A percentile compares a stretch with the other conserved stretches of the same genome.
phyloP scores from a whole-genome alignment of 2,888 invertebrate species.

The Erynnis tages region DNA sequence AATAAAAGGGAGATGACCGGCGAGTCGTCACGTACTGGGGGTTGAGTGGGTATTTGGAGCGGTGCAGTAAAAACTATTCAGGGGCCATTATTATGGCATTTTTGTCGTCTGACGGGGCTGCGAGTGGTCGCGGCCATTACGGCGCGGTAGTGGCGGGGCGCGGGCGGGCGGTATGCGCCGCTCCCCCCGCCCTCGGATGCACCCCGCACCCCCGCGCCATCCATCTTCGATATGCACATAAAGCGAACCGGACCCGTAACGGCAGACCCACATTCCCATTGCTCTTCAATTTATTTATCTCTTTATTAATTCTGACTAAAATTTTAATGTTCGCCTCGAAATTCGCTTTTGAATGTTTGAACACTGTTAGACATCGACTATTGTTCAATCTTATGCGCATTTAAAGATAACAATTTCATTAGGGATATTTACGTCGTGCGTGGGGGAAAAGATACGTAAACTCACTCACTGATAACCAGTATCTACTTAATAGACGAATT shows the following conservation, averaged over 20 bases:
- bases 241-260: constrained; percentile 77
- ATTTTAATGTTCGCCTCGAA: constrained; percentile 62
- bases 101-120: constrained; percentile 80
- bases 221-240: constrained; percentile 81
- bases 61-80: constrained; percentile 79
- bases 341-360: constrained; percentile 35
- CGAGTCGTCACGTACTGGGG: constrained; percentile 74
- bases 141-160: constrained; percentile 41
- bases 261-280: constrained; percentile 78
- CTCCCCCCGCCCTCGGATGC: constrained; percentile 40
- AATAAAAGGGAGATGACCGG: constrained; percentile 79
- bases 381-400: constrained; percentile 34
- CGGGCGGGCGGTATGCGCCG: constrained; percentile 41
- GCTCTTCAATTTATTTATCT: constrained; percentile 80
- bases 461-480: neutral
- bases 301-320: constrained; percentile 79
- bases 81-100: constrained; percentile 81
- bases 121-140: constrained; percentile 77
- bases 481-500: no score
- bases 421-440: constrained; percentile 22
- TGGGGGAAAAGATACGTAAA: neutral
- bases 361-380: constrained; percentile 27
- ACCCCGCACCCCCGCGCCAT: constrained; percentile 63
- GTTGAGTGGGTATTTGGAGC: constrained; percentile 74
- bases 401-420: constrained; percentile 34